phyloP scores from a whole-genome alignment of 2,113 vertebrate genomes.

The Chaetops frenatus region DNA sequence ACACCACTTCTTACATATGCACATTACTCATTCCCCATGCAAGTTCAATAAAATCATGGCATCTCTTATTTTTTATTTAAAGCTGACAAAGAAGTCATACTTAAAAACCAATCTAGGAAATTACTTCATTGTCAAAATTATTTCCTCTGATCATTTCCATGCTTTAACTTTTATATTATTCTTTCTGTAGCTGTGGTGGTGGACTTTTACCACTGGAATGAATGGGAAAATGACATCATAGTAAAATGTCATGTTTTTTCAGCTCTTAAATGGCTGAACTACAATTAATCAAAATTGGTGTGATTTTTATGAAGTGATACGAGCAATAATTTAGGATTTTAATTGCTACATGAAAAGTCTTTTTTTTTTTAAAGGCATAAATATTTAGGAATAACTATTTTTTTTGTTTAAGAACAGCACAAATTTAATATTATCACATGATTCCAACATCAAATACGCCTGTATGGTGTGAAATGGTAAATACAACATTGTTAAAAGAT shows the following conservation, averaged over 20 bases:
- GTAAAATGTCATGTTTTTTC: constrained; percentile 50
- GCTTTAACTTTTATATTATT: constrained; percentile 60
- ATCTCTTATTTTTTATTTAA: constrained; percentile 55
- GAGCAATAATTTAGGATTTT: constrained; percentile 54
- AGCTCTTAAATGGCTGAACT: constrained; percentile 45
- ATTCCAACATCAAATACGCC: too few species aligned
- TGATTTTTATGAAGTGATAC: constrained; percentile 64
- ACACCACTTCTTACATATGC: constrained; percentile 45
- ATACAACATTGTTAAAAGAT: not conserved
- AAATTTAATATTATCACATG: not conserved
- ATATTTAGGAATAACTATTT: not conserved
- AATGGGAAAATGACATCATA: constrained; percentile 64
- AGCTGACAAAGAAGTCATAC: constrained; percentile 60
- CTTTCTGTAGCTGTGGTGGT: constrained; percentile 31
- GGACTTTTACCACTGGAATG: constrained; percentile 43
- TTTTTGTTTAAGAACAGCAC: not conserved
- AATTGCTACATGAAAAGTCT: constrained; percentile 29
- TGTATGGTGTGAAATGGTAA: not conserved
- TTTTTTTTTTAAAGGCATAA: not conserved
- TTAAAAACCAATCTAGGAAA: constrained; percentile 62
- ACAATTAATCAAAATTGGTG: constrained; percentile 62
- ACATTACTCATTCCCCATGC: constrained; percentile 49
- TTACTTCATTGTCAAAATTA: constrained; percentile 67
- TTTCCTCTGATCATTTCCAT: constrained; percentile 61
- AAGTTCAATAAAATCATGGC: constrained; percentile 53